Base-by-base conservation (phyloP, 2,797 vertebrate genomes). In the Pseudomugil gertrudae region DNA sequence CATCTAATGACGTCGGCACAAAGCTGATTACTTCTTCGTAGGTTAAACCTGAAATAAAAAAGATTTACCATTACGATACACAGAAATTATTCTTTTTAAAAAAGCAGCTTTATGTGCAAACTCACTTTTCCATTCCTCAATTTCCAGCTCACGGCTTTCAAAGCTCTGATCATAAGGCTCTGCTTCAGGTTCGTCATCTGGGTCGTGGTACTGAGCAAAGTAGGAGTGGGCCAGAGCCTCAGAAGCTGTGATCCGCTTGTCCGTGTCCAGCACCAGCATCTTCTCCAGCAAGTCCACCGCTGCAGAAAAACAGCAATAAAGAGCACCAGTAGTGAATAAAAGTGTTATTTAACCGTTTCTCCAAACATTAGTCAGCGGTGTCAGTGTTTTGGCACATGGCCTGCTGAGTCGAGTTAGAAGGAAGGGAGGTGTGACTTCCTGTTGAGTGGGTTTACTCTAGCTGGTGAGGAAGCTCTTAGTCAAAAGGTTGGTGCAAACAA, bases 41-140 rank as follows among this genome's bases (percentile, higher is more conserved):
- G 62, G 97, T 99, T 89, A 99, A 92, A 77, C 94, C 98, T 99
- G 75, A 59, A 3, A 40, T 27, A 21, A 0, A 8, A 24, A 50
- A 52, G 10, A 62, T 14, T 57, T 48, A 43, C 2, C 2, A n/a
- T n/a, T 14, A 9, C 10, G 11, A 5, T 30, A 8, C 6, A 56
- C 36, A 63, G 9, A 23, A 57, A 13, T 48, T 36, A 47, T 40
- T 15, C 5, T n/a, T n/a, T n/a, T n/a, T 7, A 15, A 55, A 30
- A 14, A 11, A 15, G 19, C 2, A 10, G 4, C 27, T 3, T 21
- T 47, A 14, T 10, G 7, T n/a, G 32, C 24, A 8, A 40, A 92
- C 96, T 96, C 87, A 99, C 62, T 99, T 97, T 98, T 99, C 98
- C 98, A 99, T 81, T 99, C 97, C 19, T 98, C 97, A 19, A 99